Evolutionary conservation across 2,888 invertebrate genomes (phyloP).

Genomic region (Andrena flavipes): DNA sequence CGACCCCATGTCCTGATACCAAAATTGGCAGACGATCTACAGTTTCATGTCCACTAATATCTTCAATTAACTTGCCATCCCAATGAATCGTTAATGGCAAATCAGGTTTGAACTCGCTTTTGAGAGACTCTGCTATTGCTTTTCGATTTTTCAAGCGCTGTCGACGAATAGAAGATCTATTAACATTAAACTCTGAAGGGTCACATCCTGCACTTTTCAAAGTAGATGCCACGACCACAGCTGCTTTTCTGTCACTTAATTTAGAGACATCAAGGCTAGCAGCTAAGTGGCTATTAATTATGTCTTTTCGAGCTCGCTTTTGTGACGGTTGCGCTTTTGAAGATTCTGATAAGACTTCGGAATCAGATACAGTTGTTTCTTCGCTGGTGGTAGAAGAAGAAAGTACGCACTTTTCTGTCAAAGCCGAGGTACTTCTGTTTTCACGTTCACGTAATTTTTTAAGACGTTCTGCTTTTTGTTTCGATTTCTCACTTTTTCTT

Average conservation of each 20-base stretch:
- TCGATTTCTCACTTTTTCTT: not conserved
- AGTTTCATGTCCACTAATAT: no score
- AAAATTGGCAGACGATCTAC: no score
- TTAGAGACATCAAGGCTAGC: constrained; percentile 1
- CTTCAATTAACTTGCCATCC: no score
- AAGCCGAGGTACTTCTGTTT: constrained; percentile 3
- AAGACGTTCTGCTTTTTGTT: not conserved
- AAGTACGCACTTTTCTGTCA: not conserved
- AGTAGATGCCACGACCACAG: constrained; percentile 2
- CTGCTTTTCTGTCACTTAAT: constrained; percentile 2
- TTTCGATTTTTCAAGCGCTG: not conserved
- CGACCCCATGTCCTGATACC: no score
- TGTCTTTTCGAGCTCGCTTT: not conserved
- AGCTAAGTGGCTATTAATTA: constrained; percentile 4
- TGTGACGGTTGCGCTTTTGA: constrained; percentile 1
- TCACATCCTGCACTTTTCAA: constrained; percentile 44
- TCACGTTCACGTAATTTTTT: not conserved
- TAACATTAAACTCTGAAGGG: constrained; percentile 49
- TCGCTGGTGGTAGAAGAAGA: not conserved
- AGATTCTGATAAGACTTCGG: constrained; percentile 3
- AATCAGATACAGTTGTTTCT: not conserved
- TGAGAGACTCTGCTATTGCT: not conserved
- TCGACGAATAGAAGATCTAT: constrained; percentile 12
- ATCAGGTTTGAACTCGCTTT: constrained; percentile 3
- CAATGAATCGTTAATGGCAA: not conserved